Conservation (phyloP, 2,888 invertebrate species). For the Hirtodrosophila confusa region DNA sequence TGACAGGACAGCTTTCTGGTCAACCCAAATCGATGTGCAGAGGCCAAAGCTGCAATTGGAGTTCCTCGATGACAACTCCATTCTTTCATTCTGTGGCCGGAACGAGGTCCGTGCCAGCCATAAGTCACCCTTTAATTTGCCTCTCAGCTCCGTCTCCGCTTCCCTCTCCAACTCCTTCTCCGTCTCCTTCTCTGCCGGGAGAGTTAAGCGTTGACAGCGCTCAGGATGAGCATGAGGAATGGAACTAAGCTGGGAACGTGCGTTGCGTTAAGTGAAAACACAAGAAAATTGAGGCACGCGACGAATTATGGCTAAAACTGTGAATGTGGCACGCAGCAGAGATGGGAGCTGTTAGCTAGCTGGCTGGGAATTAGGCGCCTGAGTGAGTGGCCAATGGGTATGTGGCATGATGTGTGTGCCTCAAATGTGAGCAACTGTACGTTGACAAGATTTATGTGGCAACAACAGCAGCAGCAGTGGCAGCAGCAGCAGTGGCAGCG, state of each 20-base stretch:
- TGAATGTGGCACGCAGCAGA: constrained; percentile 15
- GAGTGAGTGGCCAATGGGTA: constrained; percentile 60
- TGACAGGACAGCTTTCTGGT: constrained; percentile 56
- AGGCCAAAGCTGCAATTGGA: constrained; percentile 36
- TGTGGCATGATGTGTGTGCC: constrained; percentile 24
- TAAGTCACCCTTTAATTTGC: constrained; percentile 72
- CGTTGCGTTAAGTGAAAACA: constrained; percentile 74
- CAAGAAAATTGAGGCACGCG: constrained; percentile 71
- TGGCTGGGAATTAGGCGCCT: constrained; percentile 69
- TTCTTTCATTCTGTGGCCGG: constrained; percentile 14
- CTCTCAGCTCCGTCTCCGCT: no score
- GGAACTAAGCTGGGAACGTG: constrained; percentile 60
- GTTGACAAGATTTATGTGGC: constrained; percentile 74
- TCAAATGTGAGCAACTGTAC: constrained; percentile 76
- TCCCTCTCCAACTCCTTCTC: no score
- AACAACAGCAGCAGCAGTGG: constrained; percentile 26
- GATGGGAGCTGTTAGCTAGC: constrained; percentile 18
- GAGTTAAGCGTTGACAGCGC: constrained; percentile 52
- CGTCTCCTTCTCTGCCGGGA: background rate
- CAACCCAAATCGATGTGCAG: constrained; percentile 38
- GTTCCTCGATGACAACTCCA: constrained; percentile 56
- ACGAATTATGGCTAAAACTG: constrained; percentile 57
- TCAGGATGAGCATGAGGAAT: constrained; percentile 34
- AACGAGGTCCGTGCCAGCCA: constrained; percentile 37
- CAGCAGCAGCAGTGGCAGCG: constrained; percentile 29